Percentiles rank a stretch among this genome's conserved stretches.
Conservation (phyloP, 2,888 invertebrate genomes). For the Hermodice carunculata region DNA sequence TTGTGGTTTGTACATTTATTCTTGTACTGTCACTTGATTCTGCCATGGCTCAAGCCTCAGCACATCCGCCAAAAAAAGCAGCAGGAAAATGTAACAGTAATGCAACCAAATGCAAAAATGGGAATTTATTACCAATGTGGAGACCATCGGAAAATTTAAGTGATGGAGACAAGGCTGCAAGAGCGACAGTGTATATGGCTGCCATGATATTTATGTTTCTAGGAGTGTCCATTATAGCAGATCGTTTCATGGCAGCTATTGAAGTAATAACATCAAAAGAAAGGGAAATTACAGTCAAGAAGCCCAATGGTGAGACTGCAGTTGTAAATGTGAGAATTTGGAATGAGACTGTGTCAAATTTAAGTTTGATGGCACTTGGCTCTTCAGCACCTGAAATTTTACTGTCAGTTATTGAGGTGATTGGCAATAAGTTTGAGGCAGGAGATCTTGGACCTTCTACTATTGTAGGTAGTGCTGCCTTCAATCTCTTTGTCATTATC, state of each 20-base stretch:
- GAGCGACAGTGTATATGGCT: conserved; percentile 92
- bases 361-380: conserved; percentile 98
- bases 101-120: conserved; percentile 79
- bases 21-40: no score
- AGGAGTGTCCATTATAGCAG: conserved; percentile 98
- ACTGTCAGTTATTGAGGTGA: conserved; percentile 97
- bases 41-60: no score
- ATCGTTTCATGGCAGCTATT: conserved; percentile 99
- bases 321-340: conserved; percentile 94
- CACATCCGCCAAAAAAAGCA: no score
- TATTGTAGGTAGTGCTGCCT: conserved; percentile 98
- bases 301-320: conserved; percentile 88
- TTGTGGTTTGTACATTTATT: no score
- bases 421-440: conserved; percentile 86
- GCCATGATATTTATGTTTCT: conserved; percentile 94
- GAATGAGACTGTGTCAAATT: conserved; percentile 99
- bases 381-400: conserved; percentile 99
- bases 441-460: conserved; percentile 98
- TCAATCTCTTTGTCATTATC: conserved; percentile 98
- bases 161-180: conserved; percentile 80
- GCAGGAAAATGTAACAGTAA: conserved; percentile 9
- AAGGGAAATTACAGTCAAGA: conserved; percentile 91
- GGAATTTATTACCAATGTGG: conserved; percentile 92
- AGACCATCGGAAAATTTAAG: conserved; percentile 76
- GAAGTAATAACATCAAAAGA: conserved; percentile 99